A percentile compares a stretch with the other conserved stretches of the same genome.
Evolutionary conservation across 2,888 invertebrate genomes (phyloP).

Genomic region (Cenopis cana): DNA sequence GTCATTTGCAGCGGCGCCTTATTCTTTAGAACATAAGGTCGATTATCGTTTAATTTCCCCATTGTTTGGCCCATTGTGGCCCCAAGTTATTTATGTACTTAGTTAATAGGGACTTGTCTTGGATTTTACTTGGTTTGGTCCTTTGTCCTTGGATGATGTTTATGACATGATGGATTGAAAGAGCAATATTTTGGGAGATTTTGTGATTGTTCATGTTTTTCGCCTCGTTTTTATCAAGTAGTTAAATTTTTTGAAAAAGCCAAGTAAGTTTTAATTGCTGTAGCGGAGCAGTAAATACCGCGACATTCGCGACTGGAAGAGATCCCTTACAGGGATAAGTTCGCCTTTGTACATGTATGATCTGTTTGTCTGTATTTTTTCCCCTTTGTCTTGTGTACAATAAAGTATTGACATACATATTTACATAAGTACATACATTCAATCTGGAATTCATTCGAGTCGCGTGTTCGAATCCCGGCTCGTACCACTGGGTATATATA

Average conservation of each 20-base stretch:
- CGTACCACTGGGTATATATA: too few relatives aligned
- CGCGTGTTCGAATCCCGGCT: too few relatives aligned
- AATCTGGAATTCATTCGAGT: too few relatives aligned
- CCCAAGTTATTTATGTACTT: constrained; percentile 43
- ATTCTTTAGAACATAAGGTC: constrained; percentile 36
- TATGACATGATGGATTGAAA: constrained; percentile 38
- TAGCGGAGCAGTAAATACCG: too few relatives aligned
- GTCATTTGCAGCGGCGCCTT: constrained; percentile 43
- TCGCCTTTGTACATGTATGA: too few relatives aligned
- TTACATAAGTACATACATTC: too few relatives aligned
- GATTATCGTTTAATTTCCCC: constrained; percentile 32
- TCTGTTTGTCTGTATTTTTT: too few relatives aligned
- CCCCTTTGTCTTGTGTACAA: too few relatives aligned
- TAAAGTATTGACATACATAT: too few relatives aligned
- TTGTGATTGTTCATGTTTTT: constrained; percentile 15
- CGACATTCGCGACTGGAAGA: too few relatives aligned
- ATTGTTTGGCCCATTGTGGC: constrained; percentile 40
- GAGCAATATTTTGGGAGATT: constrained; percentile 21
- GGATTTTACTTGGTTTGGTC: constrained; percentile 35
- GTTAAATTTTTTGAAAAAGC: neutral
- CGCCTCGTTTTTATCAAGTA: neutral
- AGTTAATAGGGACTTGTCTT: constrained; percentile 43
- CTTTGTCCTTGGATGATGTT: constrained; percentile 36
- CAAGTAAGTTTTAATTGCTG: neutral
- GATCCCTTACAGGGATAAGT: too few relatives aligned